These are phyloP conservation scores for Vireo altiloquus DNA, from an alignment of 2,113 vertebrate species.

Conservation along the genomic window DNA sequence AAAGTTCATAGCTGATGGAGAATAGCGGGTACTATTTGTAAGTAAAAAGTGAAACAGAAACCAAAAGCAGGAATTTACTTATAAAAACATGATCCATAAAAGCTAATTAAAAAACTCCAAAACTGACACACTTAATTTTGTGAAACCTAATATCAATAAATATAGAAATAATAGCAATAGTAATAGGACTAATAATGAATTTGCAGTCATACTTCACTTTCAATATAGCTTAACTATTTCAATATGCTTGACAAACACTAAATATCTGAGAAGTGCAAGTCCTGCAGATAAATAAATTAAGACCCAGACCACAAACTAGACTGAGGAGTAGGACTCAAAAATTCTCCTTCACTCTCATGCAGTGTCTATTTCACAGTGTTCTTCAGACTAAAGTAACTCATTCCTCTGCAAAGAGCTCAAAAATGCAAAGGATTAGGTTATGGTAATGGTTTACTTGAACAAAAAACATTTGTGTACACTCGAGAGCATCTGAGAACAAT, in stretches of 20 bases:
- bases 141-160: neutral
- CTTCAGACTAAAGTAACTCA: neutral
- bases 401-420: neutral
- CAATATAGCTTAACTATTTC: neutral
- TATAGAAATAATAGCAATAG: neutral
- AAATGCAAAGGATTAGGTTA: neutral
- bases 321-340: neutral
- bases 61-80: neutral
- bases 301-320: neutral
- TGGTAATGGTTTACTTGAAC: neutral
- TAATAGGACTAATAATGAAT: neutral
- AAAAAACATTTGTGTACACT: neutral
- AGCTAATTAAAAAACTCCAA: neutral
- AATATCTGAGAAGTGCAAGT: neutral
- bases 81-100: neutral
- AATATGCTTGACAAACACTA: neutral
- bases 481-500: neutral
- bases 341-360: neutral
- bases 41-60: constrained; percentile 4
- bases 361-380: neutral
- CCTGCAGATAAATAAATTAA: neutral
- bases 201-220: neutral
- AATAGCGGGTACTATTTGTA: neutral
- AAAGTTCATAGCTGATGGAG: neutral
- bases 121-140: neutral